phyloP scores from a whole-genome alignment of 2,797 vertebrate species.

The Nyctibius grandis region DNA sequence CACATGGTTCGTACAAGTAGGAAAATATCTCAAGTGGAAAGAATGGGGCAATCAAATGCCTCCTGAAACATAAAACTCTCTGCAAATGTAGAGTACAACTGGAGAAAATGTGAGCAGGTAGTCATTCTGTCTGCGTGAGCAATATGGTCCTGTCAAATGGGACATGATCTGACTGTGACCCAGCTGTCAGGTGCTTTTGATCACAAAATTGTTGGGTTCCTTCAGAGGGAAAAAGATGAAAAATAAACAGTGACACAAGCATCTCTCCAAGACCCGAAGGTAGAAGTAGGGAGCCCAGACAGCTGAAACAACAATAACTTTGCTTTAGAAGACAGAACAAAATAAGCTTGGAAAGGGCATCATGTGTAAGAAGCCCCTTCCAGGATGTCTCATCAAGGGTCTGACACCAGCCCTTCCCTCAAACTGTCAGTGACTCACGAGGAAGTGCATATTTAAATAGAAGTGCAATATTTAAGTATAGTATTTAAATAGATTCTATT shows the following conservation, averaged over 20 bases:
- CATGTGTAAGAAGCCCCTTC: background rate
- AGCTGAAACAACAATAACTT: background rate
- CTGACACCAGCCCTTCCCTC: background rate
- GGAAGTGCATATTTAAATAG: background rate
- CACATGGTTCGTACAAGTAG: background rate
- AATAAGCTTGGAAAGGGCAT: background rate
- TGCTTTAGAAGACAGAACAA: background rate
- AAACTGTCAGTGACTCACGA: background rate
- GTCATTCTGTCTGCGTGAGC: background rate
- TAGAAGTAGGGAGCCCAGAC: background rate
- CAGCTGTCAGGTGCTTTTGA: background rate
- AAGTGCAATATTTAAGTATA: background rate
- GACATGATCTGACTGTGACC: background rate
- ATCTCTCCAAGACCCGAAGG: background rate
- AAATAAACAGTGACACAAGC: background rate
- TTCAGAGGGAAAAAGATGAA: background rate
- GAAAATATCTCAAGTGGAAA: background rate
- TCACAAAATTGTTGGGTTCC: background rate
- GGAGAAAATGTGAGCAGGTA: background rate
- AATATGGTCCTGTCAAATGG: background rate
- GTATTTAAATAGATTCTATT: background rate
- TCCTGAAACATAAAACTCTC: background rate
- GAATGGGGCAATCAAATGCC: background rate
- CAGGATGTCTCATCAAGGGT: background rate
- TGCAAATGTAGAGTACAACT: background rate